Base-by-base conservation (phyloP, 1,140 invertebrate species). In the Solenopsis invicta region DNA sequence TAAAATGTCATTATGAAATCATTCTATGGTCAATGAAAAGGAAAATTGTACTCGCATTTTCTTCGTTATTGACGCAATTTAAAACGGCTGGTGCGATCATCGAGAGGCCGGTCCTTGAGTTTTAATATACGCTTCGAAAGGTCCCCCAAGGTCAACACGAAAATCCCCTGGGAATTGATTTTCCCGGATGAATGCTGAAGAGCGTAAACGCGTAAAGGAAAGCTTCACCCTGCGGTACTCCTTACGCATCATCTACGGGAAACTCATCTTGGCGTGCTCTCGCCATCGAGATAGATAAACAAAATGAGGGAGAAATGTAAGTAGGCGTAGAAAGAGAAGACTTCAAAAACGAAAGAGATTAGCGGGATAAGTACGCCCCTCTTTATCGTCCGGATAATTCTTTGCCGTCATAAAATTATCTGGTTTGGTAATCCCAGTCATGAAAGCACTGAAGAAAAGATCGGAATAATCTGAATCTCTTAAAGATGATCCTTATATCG, bases 311-410 rank as follows among this genome's bases (percentile, higher is more conserved):
- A 13, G 4, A 71, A 18, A 72, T 1, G 50, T 9, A 45, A 37
- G 16, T 16, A 75, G 4, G 18, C 45, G 8, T n/a, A n/a, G 13
- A 4, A 59, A 41, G 4, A 18, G 6, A 24, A 18, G 6, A n/a
- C 2, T 29, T 29, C 21, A n/a, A 69, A 48, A 24, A n/a, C 0
- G 37, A 37, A 75, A n/a, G 34, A 66, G 56, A 85, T 84, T 71
- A 85, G 5, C 64, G 5, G 41, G n/a, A 29, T 85, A 87, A 87
- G 84, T 37, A 75, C 76, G 52, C 5, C 41, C 8, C 16, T 66
- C 34, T 66, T 66, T 41, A 66, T 13, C 6, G 1, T 13, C 5
- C 48, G 4, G 52, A 50, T 29, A 16, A 72, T 85, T 85, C 62
- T 72, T 29, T 54, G 37, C 56, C 62, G 24, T 56, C 64, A 29